Percentiles rank a stretch among this genome's conserved stretches.
Conservation (phyloP, 2,797 vertebrate species). For the Dryobates pubescens region DNA sequence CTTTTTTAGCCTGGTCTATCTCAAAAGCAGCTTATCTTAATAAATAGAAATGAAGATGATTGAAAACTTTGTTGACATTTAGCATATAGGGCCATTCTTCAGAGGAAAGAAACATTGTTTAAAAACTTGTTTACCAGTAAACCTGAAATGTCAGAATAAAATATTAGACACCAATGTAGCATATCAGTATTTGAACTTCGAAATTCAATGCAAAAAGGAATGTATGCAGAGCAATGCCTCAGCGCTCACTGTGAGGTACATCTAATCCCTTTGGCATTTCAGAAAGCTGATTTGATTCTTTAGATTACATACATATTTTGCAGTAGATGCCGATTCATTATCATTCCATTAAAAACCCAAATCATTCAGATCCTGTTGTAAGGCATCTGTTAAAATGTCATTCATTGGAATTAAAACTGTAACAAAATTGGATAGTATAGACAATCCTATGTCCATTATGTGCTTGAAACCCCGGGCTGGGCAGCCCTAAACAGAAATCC, state of each 20-base stretch:
- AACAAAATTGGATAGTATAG: not conserved
- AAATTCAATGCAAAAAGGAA: not conserved
- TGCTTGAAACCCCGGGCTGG: not conserved
- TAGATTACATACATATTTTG: not conserved
- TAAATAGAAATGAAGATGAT: not conserved
- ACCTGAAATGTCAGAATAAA: not conserved
- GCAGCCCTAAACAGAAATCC: not conserved
- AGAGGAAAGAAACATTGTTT: not conserved
- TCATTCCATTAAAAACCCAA: not conserved
- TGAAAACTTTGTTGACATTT: not conserved
- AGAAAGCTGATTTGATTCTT: not conserved
- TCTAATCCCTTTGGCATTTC: not conserved
- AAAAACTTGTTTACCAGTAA: not conserved
- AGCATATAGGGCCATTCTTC: not conserved
- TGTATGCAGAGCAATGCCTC: not conserved
- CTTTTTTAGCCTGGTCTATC: not conserved
- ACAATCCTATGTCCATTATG: not conserved
- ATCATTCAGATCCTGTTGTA: not conserved
- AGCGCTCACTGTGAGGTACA: not conserved
- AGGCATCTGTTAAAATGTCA: not conserved
- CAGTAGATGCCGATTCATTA: not conserved
- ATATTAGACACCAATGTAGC: not conserved
- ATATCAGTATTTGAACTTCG: not conserved
- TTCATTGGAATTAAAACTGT: not conserved
- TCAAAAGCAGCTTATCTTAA: not conserved